Evolutionary conservation across 2,797 vertebrate species (phyloP), one percentile per base, ranked within the genome.

Genomic region (Hemibagrus guttatus): DNA sequence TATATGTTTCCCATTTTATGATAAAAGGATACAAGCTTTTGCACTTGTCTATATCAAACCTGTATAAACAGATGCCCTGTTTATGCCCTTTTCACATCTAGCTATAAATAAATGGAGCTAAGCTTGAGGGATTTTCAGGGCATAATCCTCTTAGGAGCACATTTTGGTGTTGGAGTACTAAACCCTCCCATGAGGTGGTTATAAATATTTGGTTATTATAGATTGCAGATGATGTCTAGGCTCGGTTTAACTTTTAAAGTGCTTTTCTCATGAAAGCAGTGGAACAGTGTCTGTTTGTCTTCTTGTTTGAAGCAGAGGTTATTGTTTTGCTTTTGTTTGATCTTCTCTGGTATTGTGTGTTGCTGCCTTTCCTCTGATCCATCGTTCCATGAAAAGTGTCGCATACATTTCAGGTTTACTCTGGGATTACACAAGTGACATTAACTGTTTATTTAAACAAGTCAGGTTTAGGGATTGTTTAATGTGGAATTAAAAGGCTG

Each of bases 71-170:
- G 31, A 69, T 80, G 46, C 46, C 76, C 56, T 86, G 49, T 82
- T 64, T 83, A n/a, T 66, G 52, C 8, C 6, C 79, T 86, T 66
- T 63, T 89, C 84, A 83, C 39, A 64, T 64, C 26, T 56, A 13
- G 58, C 89, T 89, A 90, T 87, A 87, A 91, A 88, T 90, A 88
- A 79, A 86, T 21, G 64, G 63, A 64, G 63, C 86, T 81, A 81
- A 61, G 69, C 42, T 39, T 54, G 63, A 86, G 46, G 72, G 86
- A 52, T 86, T 85, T 52, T 75, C 76, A 58, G 76, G 81, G 59
- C 69, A 46, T 89, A 89, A 89, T 89, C 88, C 84, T 85, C 86
- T 90, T 89, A 88, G n/a, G 76, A 68, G 87, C 84, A 72, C 59
- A 56, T 87, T 89, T 84, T 81, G 85, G 87, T 28, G 54, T 58